Evolutionary conservation across 64 coral and sea anemone genomes (phyloP).

Genomic region (Trachythela sp.): DNA sequence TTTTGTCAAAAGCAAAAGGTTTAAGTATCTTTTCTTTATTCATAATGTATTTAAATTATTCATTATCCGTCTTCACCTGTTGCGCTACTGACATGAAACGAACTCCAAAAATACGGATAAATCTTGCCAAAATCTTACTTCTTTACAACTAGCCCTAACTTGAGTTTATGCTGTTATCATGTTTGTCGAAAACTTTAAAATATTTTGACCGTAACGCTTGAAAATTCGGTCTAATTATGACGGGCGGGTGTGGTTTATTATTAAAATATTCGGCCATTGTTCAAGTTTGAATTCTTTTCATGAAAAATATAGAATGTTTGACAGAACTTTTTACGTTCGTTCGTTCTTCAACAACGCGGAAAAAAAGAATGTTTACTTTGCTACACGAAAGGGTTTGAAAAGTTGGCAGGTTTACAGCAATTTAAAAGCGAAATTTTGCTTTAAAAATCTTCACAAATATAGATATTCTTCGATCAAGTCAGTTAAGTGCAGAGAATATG

Average conservation of each 20-base stretch:
- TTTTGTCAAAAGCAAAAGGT: background rate
- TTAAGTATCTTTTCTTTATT: background rate
- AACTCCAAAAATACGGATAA: background rate
- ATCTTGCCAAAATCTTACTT: background rate
- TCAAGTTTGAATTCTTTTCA: background rate
- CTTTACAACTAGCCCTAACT: background rate
- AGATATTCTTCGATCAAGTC: background rate
- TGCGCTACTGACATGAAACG: background rate
- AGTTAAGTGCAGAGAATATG: no score
- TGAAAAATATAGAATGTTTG: background rate
- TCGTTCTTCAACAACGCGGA: background rate
- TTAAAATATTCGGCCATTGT: background rate
- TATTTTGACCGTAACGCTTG: background rate
- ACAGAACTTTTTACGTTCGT: background rate
- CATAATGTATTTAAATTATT: background rate
- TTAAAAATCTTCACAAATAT: background rate
- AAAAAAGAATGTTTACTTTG: background rate
- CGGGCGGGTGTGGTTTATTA: background rate
- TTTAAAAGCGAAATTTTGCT: background rate
- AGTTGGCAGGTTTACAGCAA: background rate
- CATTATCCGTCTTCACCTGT: constrained; percentile 9
- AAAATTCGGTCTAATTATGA: background rate
- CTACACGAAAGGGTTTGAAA: background rate
- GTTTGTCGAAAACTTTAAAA: background rate
- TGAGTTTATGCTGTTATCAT: background rate